Evolutionary conservation across 2,888 invertebrate species (phyloP).

Genomic region (Hoplodrina blanda): DNA sequence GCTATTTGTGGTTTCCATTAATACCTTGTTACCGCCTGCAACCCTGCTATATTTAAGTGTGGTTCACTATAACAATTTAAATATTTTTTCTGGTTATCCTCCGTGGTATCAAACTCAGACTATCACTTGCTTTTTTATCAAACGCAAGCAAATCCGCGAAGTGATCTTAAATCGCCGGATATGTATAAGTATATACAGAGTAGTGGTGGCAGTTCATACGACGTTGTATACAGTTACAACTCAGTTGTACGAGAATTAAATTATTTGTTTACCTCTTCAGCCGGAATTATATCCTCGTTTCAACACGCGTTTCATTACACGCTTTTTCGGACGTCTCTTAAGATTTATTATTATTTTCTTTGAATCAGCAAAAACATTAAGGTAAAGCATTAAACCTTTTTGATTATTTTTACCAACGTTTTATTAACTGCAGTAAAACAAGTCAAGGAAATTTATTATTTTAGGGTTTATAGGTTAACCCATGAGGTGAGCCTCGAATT

Average conservation of each 20-base stretch:
- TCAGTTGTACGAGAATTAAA: constrained; percentile 41
- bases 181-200: constrained; percentile 21
- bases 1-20: background rate
- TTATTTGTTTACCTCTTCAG: constrained; percentile 60
- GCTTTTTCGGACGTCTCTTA: constrained; percentile 34
- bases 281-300: constrained; percentile 45
- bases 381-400: constrained; percentile 6
- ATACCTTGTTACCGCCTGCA: background rate
- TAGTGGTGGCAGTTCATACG: constrained; percentile 3
- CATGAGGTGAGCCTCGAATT: no score
- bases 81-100: background rate
- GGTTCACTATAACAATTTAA: background rate
- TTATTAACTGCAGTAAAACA: constrained; percentile 8
- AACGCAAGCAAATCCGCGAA: constrained; percentile 13
- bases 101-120: background rate
- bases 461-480: background rate
- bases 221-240: constrained; percentile 18
- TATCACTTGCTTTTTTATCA: background rate
- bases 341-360: constrained; percentile 54
- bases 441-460: constrained; percentile 14
- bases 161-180: background rate
- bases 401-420: background rate
- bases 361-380: constrained; percentile 29
- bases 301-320: constrained; percentile 40
- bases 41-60: background rate